A percentile compares a stretch with the other conserved stretches of the same genome.
phyloP scores from a whole-genome alignment of 2,888 invertebrate species.

The Holacanthella duospinosa region DNA sequence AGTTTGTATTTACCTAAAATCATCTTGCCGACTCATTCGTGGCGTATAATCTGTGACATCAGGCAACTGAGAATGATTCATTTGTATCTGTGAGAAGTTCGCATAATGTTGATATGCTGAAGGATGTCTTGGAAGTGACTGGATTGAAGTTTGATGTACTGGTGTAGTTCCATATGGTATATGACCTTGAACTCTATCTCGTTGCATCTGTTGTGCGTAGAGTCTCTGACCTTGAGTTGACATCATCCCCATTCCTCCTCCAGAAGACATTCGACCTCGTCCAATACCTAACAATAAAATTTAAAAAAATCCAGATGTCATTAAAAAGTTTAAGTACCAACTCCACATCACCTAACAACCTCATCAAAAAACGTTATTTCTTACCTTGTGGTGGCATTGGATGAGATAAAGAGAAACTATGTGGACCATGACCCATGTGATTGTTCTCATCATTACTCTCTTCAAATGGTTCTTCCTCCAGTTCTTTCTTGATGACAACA shows the following conservation, averaged over 20 bases:
- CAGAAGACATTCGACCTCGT: constrained; percentile 7
- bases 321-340: background rate
- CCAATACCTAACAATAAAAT: constrained; percentile 6
- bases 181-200: constrained; percentile 45
- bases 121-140: constrained; percentile 36
- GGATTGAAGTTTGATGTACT: constrained; percentile 46
- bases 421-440: constrained; percentile 38
- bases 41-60: constrained; percentile 36
- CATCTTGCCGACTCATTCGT: constrained; percentile 25
- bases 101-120: constrained; percentile 37
- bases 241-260: constrained; percentile 1
- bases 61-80: constrained; percentile 29
- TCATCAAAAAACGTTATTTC: no score
- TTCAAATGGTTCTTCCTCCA: constrained; percentile 57
- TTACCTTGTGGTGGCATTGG: constrained; percentile 31
- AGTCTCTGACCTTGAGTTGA: constrained; percentile 8
- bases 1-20: constrained; percentile 27
- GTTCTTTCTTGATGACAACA: constrained; percentile 74
- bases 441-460: constrained; percentile 40
- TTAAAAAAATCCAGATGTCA: background rate
- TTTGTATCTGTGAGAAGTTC: constrained; percentile 33
- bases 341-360: no score
- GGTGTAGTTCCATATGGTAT: constrained; percentile 15
- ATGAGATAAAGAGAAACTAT: constrained; percentile 40
- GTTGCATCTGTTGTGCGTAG: constrained; percentile 42